phyloP scores from a whole-genome alignment of 2,113 vertebrate genomes.

The Chelonoidis abingdonii region DNA sequence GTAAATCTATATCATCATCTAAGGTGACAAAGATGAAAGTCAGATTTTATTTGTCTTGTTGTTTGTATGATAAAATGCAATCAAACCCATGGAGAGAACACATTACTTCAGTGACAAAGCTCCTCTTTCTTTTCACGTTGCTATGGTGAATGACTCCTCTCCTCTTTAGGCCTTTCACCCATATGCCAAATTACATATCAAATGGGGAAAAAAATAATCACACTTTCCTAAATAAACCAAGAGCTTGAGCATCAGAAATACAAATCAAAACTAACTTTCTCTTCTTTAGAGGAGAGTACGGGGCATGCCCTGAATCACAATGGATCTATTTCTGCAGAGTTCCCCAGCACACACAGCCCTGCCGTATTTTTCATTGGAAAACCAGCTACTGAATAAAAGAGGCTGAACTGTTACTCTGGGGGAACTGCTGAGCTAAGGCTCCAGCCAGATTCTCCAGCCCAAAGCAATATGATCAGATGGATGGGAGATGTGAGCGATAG shows the following conservation, averaged over 20 bases:
- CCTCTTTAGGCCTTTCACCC: not conserved
- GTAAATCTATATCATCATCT: not conserved
- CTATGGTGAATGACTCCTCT: constrained; percentile 17
- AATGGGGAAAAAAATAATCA: not conserved
- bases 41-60: not conserved
- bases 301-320: not conserved
- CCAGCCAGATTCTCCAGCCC: not conserved
- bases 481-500: not conserved
- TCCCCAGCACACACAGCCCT: not conserved
- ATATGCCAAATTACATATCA: not conserved
- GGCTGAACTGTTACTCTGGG: not conserved
- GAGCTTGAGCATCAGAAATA: constrained; percentile 23
- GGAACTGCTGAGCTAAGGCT: not conserved
- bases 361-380: not conserved
- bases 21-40: not conserved
- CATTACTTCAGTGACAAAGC: not conserved
- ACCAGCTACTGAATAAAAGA: not conserved
- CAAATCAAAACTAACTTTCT: not conserved
- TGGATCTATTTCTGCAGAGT: constrained; percentile 1
- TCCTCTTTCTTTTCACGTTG: not conserved
- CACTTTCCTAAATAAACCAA: not conserved
- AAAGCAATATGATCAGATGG: not conserved
- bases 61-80: not conserved
- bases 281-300: not conserved
- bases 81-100: not conserved